Evolutionary conservation across 2,113 vertebrate species (phyloP), one percentile per base, ranked within the genome.

Genomic region (Porphyrio hochstetteri): DNA sequence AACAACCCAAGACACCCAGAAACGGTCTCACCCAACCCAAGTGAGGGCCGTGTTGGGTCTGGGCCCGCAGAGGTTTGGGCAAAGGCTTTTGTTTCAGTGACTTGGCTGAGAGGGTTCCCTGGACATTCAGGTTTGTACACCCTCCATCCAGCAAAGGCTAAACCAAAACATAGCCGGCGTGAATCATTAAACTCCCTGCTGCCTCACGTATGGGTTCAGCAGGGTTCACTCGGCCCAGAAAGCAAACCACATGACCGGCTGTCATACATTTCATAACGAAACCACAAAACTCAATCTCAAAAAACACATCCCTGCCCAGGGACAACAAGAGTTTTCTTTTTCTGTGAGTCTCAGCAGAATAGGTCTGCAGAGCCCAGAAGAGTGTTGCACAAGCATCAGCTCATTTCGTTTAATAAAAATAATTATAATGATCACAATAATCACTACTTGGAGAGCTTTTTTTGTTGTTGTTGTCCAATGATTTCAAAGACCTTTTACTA

Each of bases 251-350:
- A 88, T 96, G 95, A 93, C 82, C 36, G 1, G 27, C 82, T 95
- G 85, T 96, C 94, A 61, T 38, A 81, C 4, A 21, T 96, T 97
- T 96, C 87, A 27, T 96, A 96, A 97, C 21, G 3, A 97, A 97
- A 96, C 95, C 92, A 92, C 95, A 94, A 75, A 96, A 92, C 85
- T 85, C 86, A 36, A 44, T 87, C 76, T 91, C 94, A 89, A 86
- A 95, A 96, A 96, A 93, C 87, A 94, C 77, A 61, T 89, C 77
- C 69, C 63, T 95, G 93, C 91, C 91, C 94, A 97, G 92, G 84
- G 80, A 92, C 86, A 93, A 90, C 84, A 94, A 59, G 95, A 82
- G 82, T 11, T 88, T 89, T 55, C 29, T 56, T 67, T 75, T 69
- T 9, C 75, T 91, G 72, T 2, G 7, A 90, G 35, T 55, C 85